phyloP scores from a whole-genome alignment of 1,140 invertebrate genomes.

The Sitophilus oryzae region DNA sequence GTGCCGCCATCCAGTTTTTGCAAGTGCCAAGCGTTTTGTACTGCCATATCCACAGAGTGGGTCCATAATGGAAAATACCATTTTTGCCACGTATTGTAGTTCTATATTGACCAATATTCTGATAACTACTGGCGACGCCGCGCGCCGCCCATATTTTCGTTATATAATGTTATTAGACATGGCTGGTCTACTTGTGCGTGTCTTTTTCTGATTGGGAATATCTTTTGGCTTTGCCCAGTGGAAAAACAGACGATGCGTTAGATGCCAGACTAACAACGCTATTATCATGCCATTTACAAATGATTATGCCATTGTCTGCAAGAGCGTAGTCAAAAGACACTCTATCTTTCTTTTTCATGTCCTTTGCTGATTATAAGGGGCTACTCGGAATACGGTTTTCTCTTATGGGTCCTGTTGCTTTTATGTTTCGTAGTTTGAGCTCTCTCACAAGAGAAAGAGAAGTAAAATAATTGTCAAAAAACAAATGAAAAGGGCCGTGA shows the following conservation, averaged over 20 bases:
- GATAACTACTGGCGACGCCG: slow-evolving; percentile 34
- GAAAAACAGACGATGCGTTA: slow-evolving; percentile 21
- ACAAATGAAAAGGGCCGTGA: slow-evolving; percentile 14
- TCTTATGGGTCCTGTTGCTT: slow-evolving; percentile 21
- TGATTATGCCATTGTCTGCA: slow-evolving; percentile 2
- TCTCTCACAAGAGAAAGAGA: slow-evolving; percentile 19
- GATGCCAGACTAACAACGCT: slow-evolving; percentile 28
- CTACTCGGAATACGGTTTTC: slow-evolving; percentile 17
- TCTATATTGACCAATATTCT: slow-evolving; percentile 37
- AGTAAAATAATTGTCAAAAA: slow-evolving; percentile 28
- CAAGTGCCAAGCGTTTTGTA: slow-evolving; percentile 39
- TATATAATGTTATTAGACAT: slow-evolving; percentile 27
- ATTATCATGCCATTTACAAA: slow-evolving; percentile 30
- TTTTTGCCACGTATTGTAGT: slow-evolving; percentile 36
- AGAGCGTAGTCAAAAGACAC: slow-evolving; percentile 13
- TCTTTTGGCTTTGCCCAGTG: slow-evolving; percentile 23
- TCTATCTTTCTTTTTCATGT: slow-evolving; percentile 18
- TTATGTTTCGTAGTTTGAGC: slow-evolving; percentile 15
- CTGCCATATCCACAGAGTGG: slow-evolving; percentile 35
- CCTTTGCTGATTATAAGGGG: neutral
- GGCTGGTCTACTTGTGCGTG: slow-evolving; percentile 31
- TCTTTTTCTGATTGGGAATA: slow-evolving; percentile 28
- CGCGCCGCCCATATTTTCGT: slow-evolving; percentile 35
- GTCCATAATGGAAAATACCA: slow-evolving; percentile 37
- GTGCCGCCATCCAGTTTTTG: slow-evolving; percentile 27